These are phyloP conservation scores for Clupea harengus DNA, from an alignment of 2,113 vertebrate genomes.

Conservation along the genomic window DNA sequence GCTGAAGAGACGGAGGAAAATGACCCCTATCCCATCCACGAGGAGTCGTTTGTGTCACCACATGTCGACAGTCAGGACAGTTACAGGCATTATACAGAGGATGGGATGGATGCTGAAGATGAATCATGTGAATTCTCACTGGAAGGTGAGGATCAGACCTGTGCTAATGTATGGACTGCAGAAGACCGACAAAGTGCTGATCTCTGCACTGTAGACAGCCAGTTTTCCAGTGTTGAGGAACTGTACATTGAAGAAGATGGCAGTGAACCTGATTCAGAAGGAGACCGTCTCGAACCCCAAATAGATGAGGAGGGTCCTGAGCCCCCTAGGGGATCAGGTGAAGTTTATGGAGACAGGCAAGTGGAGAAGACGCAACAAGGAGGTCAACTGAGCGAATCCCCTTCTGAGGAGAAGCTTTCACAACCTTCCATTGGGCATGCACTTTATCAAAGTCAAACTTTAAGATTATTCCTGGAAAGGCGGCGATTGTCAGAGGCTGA, in stretches of 20 bases:
- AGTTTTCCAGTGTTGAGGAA: background rate
- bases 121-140: conserved; percentile 8
- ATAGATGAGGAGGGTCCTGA: background rate
- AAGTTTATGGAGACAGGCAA: conserved; percentile 21
- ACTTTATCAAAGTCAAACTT: background rate
- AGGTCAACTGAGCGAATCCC: conserved; percentile 32
- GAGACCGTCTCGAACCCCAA: conserved; percentile 13
- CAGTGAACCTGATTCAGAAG: conserved; percentile 17
- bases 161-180: conserved; percentile 23
- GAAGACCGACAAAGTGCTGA: conserved; percentile 4
- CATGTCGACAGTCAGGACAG: background rate
- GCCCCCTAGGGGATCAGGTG: conserved; percentile 19
- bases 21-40: background rate
- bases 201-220: background rate
- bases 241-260: conserved; percentile 23
- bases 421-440: conserved; percentile 23
- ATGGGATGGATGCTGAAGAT: conserved; percentile 14
- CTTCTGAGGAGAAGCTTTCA: conserved; percentile 22
- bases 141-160: conserved; percentile 22
- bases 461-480: background rate
- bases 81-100: background rate
- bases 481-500: background rate
- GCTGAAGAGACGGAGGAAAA: conserved; percentile 11
- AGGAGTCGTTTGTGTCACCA: background rate
- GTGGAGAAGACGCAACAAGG: conserved; percentile 27